These are phyloP conservation scores for Nibea coibor DNA, from an alignment of 2,113 vertebrate genomes.

Conservation along the genomic window DNA sequence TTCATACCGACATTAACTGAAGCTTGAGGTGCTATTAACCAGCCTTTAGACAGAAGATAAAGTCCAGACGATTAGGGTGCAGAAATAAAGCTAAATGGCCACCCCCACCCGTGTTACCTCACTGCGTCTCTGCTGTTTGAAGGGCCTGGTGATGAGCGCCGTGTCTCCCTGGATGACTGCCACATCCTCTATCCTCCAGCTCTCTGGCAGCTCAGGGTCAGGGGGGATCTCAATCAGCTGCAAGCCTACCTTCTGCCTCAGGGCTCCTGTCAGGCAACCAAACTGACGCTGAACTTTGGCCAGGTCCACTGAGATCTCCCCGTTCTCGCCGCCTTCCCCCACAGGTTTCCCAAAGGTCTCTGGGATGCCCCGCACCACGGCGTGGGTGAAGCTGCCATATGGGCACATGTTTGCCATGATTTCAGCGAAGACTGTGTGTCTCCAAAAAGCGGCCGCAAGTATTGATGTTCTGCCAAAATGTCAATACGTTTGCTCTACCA, in stretches of 20 bases:
- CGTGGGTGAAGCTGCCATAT: conserved; percentile 90
- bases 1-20: not conserved
- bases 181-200: conserved; percentile 90
- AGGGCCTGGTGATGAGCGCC: conserved; percentile 89
- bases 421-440: not conserved
- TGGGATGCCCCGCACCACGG: conserved; percentile 89
- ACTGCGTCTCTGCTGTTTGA: conserved; percentile 85
- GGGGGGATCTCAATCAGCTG: conserved; percentile 92
- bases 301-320: conserved; percentile 79
- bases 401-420: conserved; percentile 81
- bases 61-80: conserved; percentile 31
- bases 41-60: conserved; percentile 21
- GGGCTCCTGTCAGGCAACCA: conserved; percentile 89
- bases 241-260: conserved; percentile 93
- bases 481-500: not conserved
- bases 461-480: not conserved
- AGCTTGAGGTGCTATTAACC: not conserved
- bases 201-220: conserved; percentile 86
- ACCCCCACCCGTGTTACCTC: conserved; percentile 81
- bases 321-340: conserved; percentile 58
- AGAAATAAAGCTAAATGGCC: not conserved
- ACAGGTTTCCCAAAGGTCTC: conserved; percentile 80
- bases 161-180: conserved; percentile 92
- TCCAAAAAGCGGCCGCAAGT: not conserved
- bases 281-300: conserved; percentile 92